These are phyloP conservation scores for Lindbergichthys nudifrons DNA, from an alignment of 2,797 vertebrate species.

Conservation along the genomic window DNA sequence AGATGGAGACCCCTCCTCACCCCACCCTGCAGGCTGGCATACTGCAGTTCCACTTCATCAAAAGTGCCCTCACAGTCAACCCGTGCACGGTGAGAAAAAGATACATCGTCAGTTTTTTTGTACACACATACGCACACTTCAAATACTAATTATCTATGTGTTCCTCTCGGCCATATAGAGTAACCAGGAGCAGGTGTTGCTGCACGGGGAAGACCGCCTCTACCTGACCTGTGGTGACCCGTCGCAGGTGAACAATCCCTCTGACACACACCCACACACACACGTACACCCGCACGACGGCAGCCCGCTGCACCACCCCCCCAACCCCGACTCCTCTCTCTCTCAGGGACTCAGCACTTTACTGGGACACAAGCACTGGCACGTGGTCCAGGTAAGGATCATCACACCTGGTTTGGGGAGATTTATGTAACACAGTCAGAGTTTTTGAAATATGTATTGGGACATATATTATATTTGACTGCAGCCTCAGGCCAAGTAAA, in stretches of 20 bases:
- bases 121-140: not conserved
- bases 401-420: not conserved
- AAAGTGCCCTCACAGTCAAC: constrained; percentile 98
- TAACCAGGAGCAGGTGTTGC: constrained; percentile 98
- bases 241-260: constrained; percentile 87
- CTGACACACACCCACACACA: constrained; percentile 79
- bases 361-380: constrained; percentile 99
- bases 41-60: constrained; percentile 97
- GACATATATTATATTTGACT: not conserved
- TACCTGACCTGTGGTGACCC: constrained; percentile 97
- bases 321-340: constrained; percentile 84
- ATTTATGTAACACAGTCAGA: not conserved
- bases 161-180: constrained; percentile 81
- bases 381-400: constrained; percentile 93
- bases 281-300: constrained; percentile 81
- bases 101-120: not conserved
- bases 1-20: constrained; percentile 54
- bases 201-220: constrained; percentile 97
- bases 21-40: constrained; percentile 86
- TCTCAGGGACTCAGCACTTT: constrained; percentile 99
- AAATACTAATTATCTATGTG: constrained; percentile 10
- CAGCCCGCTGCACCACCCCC: constrained; percentile 83
- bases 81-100: constrained; percentile 93
- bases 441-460: not conserved
- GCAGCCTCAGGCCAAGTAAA: not conserved